These are phyloP conservation scores for Hydriomena furcata DNA, from an alignment of 2,888 invertebrate species.

Conservation along the genomic window DNA sequence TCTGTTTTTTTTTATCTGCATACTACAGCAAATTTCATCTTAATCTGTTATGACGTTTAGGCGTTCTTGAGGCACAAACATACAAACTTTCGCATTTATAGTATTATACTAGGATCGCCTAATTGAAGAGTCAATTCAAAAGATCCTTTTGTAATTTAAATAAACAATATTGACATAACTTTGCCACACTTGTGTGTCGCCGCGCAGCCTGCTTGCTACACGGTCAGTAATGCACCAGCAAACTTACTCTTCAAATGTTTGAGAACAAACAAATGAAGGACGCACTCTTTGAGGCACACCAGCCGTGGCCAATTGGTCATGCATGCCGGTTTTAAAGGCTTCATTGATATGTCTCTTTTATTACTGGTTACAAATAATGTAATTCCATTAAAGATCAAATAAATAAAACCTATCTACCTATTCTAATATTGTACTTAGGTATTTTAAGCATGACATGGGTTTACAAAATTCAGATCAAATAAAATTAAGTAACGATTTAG, in stretches of 20 bases:
- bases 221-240: conserved; percentile 25
- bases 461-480: too few relatives aligned
- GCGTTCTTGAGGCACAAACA: too few relatives aligned
- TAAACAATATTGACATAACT: background rate
- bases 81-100: too few relatives aligned
- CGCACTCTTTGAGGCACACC: conserved; percentile 10
- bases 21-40: too few relatives aligned
- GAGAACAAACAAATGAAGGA: conserved; percentile 20
- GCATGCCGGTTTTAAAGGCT: conserved; percentile 13
- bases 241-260: conserved; percentile 18
- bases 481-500: conserved; percentile 5
- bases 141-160: background rate
- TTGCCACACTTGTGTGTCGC: background rate
- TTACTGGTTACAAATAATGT: too few relatives aligned
- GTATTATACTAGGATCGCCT: too few relatives aligned
- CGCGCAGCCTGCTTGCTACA: conserved; percentile 2
- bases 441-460: too few relatives aligned
- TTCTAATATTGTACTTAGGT: background rate
- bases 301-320: conserved; percentile 7
- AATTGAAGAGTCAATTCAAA: background rate
- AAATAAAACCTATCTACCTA: too few relatives aligned
- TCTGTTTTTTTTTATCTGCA: too few relatives aligned
- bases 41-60: too few relatives aligned
- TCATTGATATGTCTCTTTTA: conserved; percentile 22
- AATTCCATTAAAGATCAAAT: too few relatives aligned